These are phyloP conservation scores for Athripsodes cinereus DNA, from an alignment of 2,888 invertebrate species.

Conservation along the genomic window DNA sequence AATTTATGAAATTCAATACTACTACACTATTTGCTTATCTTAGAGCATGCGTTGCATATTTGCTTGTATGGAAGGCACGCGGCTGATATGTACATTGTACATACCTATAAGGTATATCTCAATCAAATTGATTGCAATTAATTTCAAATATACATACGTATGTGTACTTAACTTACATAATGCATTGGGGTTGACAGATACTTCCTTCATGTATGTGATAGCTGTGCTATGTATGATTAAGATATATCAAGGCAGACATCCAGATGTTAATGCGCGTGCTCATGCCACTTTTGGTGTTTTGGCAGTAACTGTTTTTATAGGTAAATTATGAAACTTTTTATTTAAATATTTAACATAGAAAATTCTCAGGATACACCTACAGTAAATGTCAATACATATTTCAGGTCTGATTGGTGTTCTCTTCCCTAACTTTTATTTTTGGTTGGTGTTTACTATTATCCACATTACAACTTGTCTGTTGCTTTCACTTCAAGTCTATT, in stretches of 20 bases:
- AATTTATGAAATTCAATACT: no score
- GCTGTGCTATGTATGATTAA: constrained; percentile 81
- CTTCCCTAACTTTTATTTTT: constrained; percentile 59
- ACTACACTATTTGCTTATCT: no score
- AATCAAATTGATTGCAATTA: no score
- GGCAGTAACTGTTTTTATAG: constrained; percentile 68
- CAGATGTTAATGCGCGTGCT: constrained; percentile 80
- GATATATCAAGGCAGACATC: constrained; percentile 81
- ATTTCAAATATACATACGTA: no score
- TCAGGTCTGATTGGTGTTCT: constrained; percentile 62
- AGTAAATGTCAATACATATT: constrained; percentile 29
- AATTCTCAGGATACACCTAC: no score
- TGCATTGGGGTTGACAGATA: no score
- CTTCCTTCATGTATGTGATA: constrained; percentile 90
- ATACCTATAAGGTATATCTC: no score
- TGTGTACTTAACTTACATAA: no score
- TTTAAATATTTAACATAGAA: no score
- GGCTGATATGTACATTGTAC: no score
- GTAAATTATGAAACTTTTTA: constrained; percentile 31
- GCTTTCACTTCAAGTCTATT: constrained; percentile 67
- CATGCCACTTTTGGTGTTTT: constrained; percentile 72
- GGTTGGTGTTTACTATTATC: constrained; percentile 63
- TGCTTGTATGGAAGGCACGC: no score
- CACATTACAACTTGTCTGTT: constrained; percentile 61
- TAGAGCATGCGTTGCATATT: no score